Conservation (phyloP, 2,113 vertebrate species). For the Salvelinus fontinalis region DNA sequence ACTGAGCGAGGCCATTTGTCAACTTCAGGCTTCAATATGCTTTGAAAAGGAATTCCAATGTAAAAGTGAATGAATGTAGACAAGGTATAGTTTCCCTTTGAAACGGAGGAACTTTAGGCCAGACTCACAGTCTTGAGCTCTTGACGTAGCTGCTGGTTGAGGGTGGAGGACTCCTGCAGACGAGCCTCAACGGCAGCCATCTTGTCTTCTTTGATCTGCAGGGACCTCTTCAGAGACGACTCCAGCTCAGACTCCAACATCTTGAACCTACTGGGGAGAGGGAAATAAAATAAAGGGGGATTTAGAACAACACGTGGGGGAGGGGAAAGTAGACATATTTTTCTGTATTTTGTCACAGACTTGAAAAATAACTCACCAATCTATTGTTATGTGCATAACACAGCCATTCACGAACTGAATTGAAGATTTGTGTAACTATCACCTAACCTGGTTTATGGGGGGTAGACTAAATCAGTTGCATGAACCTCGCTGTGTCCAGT, state of each 20-base stretch:
- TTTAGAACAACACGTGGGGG: neutral
- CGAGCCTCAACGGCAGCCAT: constrained; percentile 90
- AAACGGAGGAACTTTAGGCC: no score
- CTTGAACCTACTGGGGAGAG: constrained; percentile 79
- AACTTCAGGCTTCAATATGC: neutral
- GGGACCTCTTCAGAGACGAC: constrained; percentile 89
- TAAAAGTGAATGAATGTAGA: no score
- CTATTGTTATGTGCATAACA: no score
- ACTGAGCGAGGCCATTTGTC: neutral
- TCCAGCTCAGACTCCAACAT: constrained; percentile 93
- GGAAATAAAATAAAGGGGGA: neutral
- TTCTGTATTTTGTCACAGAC: no score
- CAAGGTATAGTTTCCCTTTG: neutral
- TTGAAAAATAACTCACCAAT: no score
- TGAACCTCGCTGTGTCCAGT: neutral
- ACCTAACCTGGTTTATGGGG: neutral
- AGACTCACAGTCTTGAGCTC: constrained; percentile 89
- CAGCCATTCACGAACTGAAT: no score
- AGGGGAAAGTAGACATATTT: no score
- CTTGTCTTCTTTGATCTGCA: constrained; percentile 97
- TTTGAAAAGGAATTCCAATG: no score
- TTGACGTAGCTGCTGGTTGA: constrained; percentile 91
- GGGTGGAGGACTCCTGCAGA: constrained; percentile 88
- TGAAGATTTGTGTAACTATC: no score
- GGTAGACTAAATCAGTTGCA: neutral